These are phyloP conservation scores for Hirundichthys speculiger DNA, from an alignment of 2,113 vertebrate genomes.

Conservation along the genomic window DNA sequence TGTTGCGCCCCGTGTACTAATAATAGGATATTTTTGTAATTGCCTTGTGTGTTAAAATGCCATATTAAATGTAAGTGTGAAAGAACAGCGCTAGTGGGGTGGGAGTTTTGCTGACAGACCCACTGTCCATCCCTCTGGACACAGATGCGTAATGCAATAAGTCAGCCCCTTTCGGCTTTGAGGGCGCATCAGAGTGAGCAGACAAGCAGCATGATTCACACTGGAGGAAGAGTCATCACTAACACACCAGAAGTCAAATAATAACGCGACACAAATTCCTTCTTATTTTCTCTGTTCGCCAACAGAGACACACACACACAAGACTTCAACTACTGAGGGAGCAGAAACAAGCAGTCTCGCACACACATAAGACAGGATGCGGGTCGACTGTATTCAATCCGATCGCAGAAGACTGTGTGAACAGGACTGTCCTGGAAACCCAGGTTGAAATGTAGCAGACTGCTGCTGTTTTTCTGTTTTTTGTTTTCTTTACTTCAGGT, in stretches of 20 bases:
- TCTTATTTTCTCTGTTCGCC: not conserved
- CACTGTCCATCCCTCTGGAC: conserved; percentile 8
- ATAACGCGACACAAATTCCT: not conserved
- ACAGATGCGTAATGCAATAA: conserved; percentile 36
- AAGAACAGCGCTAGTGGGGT: not conserved
- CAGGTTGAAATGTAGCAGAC: conserved; percentile 56
- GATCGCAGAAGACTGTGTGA: conserved; percentile 36
- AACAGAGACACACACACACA: not conserved
- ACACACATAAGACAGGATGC: conserved; percentile 7
- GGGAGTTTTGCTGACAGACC: conserved; percentile 37
- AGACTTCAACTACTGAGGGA: not conserved
- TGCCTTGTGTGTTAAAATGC: not conserved
- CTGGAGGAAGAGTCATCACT: conserved; percentile 11
- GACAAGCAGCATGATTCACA: conserved; percentile 33
- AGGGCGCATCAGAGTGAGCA: conserved; percentile 19
- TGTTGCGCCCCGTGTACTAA: not conserved
- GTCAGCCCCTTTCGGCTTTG: conserved; percentile 31
- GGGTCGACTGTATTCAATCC: conserved; percentile 27
- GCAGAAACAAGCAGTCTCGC: not conserved
- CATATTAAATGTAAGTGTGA: conserved; percentile 12
- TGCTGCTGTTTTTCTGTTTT: conserved; percentile 52
- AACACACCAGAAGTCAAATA: conserved; percentile 20
- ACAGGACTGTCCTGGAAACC: conserved; percentile 40
- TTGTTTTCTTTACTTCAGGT: conserved; percentile 52
- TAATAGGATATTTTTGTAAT: not conserved